Percentiles rank a stretch among this genome's conserved stretches.
phyloP scores from a whole-genome alignment of 2,113 vertebrate genomes.

The Podarcis muralis region DNA sequence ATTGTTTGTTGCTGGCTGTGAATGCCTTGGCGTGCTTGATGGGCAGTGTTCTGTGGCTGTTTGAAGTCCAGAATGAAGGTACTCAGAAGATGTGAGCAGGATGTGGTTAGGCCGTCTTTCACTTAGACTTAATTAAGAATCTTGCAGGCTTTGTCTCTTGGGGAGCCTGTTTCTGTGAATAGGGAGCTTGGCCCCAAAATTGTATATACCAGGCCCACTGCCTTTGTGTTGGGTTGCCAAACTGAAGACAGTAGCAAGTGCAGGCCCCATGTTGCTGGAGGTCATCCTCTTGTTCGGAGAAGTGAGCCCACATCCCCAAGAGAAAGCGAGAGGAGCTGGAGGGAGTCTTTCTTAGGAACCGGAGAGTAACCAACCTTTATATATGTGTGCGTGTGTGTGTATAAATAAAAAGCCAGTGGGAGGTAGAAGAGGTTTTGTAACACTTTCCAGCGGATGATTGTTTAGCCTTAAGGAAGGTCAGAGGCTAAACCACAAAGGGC shows the following conservation, averaged over 20 bases:
- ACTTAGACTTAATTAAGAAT: conserved; percentile 82
- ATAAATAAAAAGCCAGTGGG: conserved; percentile 7
- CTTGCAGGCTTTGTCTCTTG: conserved; percentile 77
- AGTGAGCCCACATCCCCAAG: conserved; percentile 15
- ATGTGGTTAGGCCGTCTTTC: conserved; percentile 76
- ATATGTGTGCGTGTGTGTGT: fast-evolving
- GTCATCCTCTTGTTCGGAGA: conserved; percentile 51
- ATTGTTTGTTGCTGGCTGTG: conserved; percentile 42
- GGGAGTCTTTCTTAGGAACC: conserved; percentile 1
- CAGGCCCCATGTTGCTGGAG: conserved; percentile 46
- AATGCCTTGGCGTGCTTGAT: conserved; percentile 47
- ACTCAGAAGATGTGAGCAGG: conserved; percentile 68
- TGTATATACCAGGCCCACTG: conserved; percentile 47
- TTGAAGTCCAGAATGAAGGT: conserved; percentile 68
- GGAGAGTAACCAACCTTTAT: conserved; percentile 19
- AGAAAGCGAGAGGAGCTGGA: conserved; percentile 8
- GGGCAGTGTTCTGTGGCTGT: conserved; percentile 45
- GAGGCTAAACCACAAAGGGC: conserved; percentile 24
- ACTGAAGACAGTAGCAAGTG: conserved; percentile 64
- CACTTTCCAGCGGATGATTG: neutral
- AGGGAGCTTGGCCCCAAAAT: conserved; percentile 65
- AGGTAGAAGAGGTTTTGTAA: conserved; percentile 15
- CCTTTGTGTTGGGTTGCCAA: conserved; percentile 73
- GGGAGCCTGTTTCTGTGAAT: conserved; percentile 70
- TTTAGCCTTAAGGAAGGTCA: neutral